Base-by-base conservation (phyloP, 92 coral and sea anemone species). In the Zoanthus solanderi region DNA sequence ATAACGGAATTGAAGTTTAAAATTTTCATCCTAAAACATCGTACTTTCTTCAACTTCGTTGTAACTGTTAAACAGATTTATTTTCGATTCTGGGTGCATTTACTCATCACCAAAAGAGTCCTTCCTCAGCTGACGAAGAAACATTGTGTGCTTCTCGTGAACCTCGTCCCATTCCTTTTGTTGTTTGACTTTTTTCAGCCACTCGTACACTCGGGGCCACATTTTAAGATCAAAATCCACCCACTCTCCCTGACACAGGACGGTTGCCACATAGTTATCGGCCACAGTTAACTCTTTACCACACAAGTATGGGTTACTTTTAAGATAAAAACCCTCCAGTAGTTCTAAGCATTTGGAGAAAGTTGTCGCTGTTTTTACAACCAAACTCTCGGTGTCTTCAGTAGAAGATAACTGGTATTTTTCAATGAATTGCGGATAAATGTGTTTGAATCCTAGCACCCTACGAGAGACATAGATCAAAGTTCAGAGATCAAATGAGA, bases 401-500 rank as follows among this genome's bases (percentile, higher is more conserved):
- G 89, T 92, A 9, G 86, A 75, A 9, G 89, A 75, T 7, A 95
- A 93, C 68, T 94, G 98, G 52, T 88, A 95, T 53, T 90, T 88
- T 63, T 95, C 98, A 42, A 96, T 75, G 61, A 93, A 96, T 74
- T 93, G 96, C 31, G 98, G 98, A 72, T 96, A 96, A 50, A 96
- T 91, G 72, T 87, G 87, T 78, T 88, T 91, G 93, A 90, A 94
- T 54, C 98, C 98, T 29, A 96, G 85, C 10, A 90, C 86, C 77
- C 98, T 96, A 76, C 48, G 72, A 58, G 63, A 58, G 42, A 52
- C 12, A 77, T 18, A 68, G 52, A 69, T 56, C 16, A 65, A 7
- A 66, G 13, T 7, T 7, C 6, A 18, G 8, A 46, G 32, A 56
- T 52, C 11, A 32, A 18, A 14, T 0, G 31, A 37, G 42, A 37